Evolutionary conservation across 2,888 invertebrate genomes (phyloP), one percentile per base, ranked within the genome.

Genomic region (Corbicula japonica): DNA sequence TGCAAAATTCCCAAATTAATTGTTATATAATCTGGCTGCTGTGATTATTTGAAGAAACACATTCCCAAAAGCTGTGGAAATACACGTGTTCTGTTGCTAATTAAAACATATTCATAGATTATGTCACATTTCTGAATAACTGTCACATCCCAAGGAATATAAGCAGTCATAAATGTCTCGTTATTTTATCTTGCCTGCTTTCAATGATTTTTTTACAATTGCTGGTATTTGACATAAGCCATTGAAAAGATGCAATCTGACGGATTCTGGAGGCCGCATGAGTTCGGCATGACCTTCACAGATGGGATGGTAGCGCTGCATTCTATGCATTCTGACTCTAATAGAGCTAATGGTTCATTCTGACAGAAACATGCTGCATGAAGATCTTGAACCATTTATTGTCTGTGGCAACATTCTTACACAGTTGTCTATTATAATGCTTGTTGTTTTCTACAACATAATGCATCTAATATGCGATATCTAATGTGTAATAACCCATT

Each of bases 21-120:
- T n/a, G n/a, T n/a, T n/a, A n/a, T n/a, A n/a, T n/a, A n/a, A n/a
- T n/a, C n/a, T n/a, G n/a, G n/a, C n/a, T n/a, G n/a, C n/a, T n/a
- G n/a, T n/a, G n/a, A n/a, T n/a, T n/a, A n/a, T n/a, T n/a, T n/a
- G n/a, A n/a, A n/a, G n/a, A n/a, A n/a, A n/a, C n/a, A n/a, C n/a
- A n/a, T n/a, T n/a, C n/a, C n/a, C n/a, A n/a, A n/a, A n/a, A n/a
- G n/a, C n/a, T n/a, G n/a, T n/a, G n/a, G n/a, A n/a, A n/a, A n/a
- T n/a, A n/a, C n/a, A n/a, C n/a, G n/a, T n/a, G n/a, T 66, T 66
- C 50, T 66, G 66, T 54, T 66, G 35, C 66, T 52, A 23, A 54
- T 66, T 66, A 66, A 66, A 38, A 23, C 54, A 35, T 66, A n/a
- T 52, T 66, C 34, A 28, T 26, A 6, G n/a, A 41, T 35, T 66